Percentiles rank a stretch among this genome's conserved stretches.
Evolutionary conservation across 1,140 invertebrate species (phyloP).

Genomic region (Saccostrea cuccullata): DNA sequence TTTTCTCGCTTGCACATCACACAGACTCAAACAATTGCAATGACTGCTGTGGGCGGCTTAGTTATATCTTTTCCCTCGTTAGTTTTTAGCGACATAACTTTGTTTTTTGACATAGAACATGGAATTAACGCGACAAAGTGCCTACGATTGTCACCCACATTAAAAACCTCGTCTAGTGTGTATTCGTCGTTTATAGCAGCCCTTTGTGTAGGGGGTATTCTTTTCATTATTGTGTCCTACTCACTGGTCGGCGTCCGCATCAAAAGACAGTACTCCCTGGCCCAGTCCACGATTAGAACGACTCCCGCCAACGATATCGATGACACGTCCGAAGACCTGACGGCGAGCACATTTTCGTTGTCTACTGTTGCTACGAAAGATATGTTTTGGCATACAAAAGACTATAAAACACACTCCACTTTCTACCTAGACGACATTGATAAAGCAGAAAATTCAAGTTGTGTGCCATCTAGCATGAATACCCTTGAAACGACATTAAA

Average conservation of each 20-base stretch:
- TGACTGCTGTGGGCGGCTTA: background rate
- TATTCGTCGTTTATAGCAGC: constrained; percentile 7
- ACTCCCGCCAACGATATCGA: background rate
- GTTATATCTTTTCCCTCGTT: background rate
- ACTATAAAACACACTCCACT: background rate
- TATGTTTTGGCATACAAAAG: background rate
- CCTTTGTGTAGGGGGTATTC: background rate
- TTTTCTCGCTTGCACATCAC: background rate
- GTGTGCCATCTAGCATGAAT: background rate
- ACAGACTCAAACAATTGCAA: constrained; percentile 9
- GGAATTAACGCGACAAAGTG: background rate
- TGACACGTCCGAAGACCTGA: background rate
- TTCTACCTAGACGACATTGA: background rate
- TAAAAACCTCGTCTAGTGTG: background rate
- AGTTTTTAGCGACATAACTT: background rate
- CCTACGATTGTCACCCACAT: background rate
- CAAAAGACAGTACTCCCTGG: background rate
- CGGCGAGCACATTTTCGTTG: background rate
- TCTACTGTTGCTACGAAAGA: background rate
- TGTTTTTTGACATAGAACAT: background rate
- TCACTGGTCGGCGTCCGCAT: background rate
- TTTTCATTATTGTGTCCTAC: background rate
- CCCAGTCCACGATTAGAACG: background rate
- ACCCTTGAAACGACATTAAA: background rate
- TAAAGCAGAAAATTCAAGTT: background rate